Percentiles rank a stretch among this genome's conserved stretches.
These are phyloP conservation scores for Pampusana beccarii DNA, from an alignment of 2,113 vertebrate genomes.

Conservation along the genomic window DNA sequence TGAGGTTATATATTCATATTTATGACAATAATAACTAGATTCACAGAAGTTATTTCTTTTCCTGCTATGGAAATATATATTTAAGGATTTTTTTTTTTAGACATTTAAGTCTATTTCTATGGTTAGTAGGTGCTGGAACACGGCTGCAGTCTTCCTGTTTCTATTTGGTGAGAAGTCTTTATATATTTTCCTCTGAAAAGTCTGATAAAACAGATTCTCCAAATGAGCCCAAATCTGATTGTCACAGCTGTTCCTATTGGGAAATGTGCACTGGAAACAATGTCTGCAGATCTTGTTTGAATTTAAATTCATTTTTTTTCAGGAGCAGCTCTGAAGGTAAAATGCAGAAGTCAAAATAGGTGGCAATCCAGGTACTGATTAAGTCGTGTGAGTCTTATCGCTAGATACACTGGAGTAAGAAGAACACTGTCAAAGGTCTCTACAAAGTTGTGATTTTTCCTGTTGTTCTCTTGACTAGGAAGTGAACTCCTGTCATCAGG, in stretches of 20 bases:
- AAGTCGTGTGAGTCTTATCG: not conserved
- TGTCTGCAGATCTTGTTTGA: not conserved
- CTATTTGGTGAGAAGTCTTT: not conserved
- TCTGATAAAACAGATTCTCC: not conserved
- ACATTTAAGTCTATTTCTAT: not conserved
- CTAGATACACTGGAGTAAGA: not conserved
- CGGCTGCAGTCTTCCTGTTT: not conserved
- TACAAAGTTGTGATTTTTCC: not conserved
- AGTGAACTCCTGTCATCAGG: rapidly evolving
- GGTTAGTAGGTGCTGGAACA: not conserved
- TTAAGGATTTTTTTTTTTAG: not conserved
- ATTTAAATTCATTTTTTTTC: not conserved
- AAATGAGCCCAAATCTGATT: not conserved
- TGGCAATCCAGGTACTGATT: not conserved
- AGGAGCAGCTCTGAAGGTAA: not conserved
- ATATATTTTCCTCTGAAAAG: not conserved
- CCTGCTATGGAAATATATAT: not conserved
- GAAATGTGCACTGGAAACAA: not conserved
- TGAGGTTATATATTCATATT: not conserved
- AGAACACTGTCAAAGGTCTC: not conserved
- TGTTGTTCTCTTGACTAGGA: not conserved
- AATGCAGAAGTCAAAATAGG: not conserved
- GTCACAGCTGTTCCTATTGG: not conserved
- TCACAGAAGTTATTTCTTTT: not conserved
- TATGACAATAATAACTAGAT: not conserved